A percentile compares a stretch with the other conserved stretches of the same genome.
Conservation (phyloP, 2,888 invertebrate species). For the Busseola fusca region DNA sequence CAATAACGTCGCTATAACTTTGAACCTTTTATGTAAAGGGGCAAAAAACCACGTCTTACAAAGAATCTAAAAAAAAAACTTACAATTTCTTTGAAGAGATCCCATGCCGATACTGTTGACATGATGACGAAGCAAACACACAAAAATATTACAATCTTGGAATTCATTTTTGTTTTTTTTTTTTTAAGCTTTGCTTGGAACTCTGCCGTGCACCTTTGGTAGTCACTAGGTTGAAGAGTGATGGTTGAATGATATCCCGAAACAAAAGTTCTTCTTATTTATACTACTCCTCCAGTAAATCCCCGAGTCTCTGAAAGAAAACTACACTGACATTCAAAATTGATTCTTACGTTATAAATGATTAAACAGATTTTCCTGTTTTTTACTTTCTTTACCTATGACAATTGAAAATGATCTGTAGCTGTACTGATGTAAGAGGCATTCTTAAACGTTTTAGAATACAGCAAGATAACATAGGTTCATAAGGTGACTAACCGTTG, state of each 20-base stretch:
- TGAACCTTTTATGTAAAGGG: too few species aligned
- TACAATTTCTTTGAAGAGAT: slow-evolving; percentile 56
- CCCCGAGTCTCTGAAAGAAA: neutral
- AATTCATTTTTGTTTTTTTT: slow-evolving; percentile 36
- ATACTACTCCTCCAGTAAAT: neutral
- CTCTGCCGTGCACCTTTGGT: slow-evolving; percentile 10
- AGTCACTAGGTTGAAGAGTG: neutral
- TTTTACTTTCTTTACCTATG: neutral
- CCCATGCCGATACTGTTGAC: slow-evolving; percentile 47
- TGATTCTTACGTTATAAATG: neutral
- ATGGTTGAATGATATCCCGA: neutral
- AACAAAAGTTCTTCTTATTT: slow-evolving; percentile 21
- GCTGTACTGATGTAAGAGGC: fast-evolving
- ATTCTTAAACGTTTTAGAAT: neutral
- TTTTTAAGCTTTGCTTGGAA: slow-evolving; percentile 8
- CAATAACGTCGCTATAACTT: too few species aligned
- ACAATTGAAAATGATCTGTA: slow-evolving; percentile 7
- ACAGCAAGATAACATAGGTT: slow-evolving; percentile 19
- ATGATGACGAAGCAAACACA: slow-evolving; percentile 48
- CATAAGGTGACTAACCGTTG: slow-evolving; percentile 9
- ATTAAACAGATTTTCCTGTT: slow-evolving; percentile 3
- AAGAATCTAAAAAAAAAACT: slow-evolving; percentile 9
- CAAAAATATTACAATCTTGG: slow-evolving; percentile 46
- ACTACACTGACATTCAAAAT: neutral
- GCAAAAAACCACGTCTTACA: too few species aligned